Evolutionary conservation across 2,888 invertebrate species (phyloP), one percentile per base, ranked within the genome.

Genomic region (Rutpela maculata): DNA sequence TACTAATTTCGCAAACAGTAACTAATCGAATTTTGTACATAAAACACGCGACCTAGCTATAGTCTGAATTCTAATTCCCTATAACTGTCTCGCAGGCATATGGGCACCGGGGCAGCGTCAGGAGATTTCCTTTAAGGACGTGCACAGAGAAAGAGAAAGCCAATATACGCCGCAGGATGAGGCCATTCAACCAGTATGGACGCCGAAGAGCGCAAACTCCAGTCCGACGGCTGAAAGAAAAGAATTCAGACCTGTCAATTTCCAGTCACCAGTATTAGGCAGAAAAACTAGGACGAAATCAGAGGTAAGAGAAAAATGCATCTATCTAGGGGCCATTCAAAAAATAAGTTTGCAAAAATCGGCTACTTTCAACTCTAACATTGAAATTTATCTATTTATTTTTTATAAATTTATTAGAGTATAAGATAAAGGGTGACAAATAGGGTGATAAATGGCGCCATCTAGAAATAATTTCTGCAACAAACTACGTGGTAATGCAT

Each of bases 181-280:
- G 80, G 92, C 93, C 71, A 91, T 94, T 75, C 93, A 93, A 65
- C 93, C 95, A 19, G 91, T 96, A 83, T 97, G 97, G 97, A 94
- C 94, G 35, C 96, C 97, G 12, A 92, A 93, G 84, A 92, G 92
- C 86, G 93, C 93, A 66, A 92, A 92, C 80, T 92, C 95, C 50
- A 96, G 96, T 86, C 96, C 96, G 57, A 92, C 92, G 71, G 90
- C 92, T 35, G 94, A 94, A 82, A 92, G 95, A 83, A 96, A 96
- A 89, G 92, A 93, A 88, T 97, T 96, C 91, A 92, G 95, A 79
- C 95, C 97, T 6, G 95, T 97, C 66, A 94, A 91, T 84, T 95
- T 95, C 85, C 94, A 94, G 85, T 94, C 95, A 72, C 94, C 95
- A 66, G 91, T 92, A 72, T 89, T 93, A 82, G 89, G 91, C 73